Conservation (phyloP, 2,888 invertebrate species). For the Ennomos quercinarius region DNA sequence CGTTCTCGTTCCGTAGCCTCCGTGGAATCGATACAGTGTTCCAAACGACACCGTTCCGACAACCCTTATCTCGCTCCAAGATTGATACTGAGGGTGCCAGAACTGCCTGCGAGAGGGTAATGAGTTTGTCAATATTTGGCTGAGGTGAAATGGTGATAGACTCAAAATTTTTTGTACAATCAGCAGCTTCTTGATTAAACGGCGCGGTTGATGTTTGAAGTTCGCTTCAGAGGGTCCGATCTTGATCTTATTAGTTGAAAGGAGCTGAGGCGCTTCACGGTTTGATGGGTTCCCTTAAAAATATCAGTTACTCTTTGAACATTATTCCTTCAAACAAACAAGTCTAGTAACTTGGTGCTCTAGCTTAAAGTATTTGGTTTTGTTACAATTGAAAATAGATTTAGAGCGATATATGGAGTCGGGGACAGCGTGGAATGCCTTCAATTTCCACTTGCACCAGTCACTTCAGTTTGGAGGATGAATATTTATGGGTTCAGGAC, state of each 20-base stretch:
- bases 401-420: slow-evolving; percentile 39
- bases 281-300: too few species aligned
- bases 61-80: slow-evolving; percentile 28
- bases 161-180: slow-evolving; percentile 18
- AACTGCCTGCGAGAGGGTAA: slow-evolving; percentile 30
- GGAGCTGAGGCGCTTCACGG: not conserved
- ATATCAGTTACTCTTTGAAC: too few species aligned
- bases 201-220: slow-evolving; percentile 14
- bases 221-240: slow-evolving; percentile 4
- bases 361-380: not conserved
- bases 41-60: slow-evolving; percentile 29
- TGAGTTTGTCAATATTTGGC: slow-evolving; percentile 33
- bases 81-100: slow-evolving; percentile 32
- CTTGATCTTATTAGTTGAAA: slow-evolving; percentile 20
- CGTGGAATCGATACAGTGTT: slow-evolving; percentile 27
- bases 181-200: slow-evolving; percentile 31
- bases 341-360: too few species aligned
- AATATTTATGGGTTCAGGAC: slow-evolving; percentile 67
- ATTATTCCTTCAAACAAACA: too few species aligned
- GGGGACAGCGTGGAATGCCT: slow-evolving; percentile 55
- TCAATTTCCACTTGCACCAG: slow-evolving; percentile 59
- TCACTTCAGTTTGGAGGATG: slow-evolving; percentile 54
- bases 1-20: slow-evolving; percentile 12
- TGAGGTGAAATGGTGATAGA: slow-evolving; percentile 30
- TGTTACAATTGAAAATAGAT: slow-evolving; percentile 6